Evolutionary conservation across 2,888 invertebrate genomes (phyloP).

Genomic region (Perizoma flavofasciatum): DNA sequence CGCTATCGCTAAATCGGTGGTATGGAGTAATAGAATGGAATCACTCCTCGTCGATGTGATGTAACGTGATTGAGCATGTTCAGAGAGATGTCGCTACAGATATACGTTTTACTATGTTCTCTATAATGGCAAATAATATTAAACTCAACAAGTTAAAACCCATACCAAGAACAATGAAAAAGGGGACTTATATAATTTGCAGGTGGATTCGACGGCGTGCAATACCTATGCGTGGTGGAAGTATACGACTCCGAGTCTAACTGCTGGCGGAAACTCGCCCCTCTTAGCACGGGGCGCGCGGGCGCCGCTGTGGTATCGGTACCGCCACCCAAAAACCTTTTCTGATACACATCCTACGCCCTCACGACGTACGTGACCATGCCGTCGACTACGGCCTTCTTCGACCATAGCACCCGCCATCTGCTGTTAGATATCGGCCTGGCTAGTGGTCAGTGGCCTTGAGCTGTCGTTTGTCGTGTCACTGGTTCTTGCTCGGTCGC

Average conservation of each 20-base stretch:
- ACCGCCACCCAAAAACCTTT: slow-evolving; percentile 68
- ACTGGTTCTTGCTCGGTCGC: no score
- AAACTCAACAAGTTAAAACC: background rate
- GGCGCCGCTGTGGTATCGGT: slow-evolving; percentile 93
- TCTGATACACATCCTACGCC: slow-evolving; percentile 58
- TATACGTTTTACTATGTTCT: no score
- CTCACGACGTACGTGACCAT: slow-evolving; percentile 46
- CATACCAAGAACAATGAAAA: background rate
- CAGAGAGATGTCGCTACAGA: no score
- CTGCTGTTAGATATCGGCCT: slow-evolving; percentile 28
- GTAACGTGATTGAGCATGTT: no score
- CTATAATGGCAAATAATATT: no score
- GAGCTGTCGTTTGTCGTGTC: no score
- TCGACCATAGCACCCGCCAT: slow-evolving; percentile 17
- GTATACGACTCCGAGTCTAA: slow-evolving; percentile 93
- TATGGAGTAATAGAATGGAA: no score
- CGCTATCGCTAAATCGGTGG: no score
- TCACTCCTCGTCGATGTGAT: no score
- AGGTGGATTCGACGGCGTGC: slow-evolving; percentile 96
- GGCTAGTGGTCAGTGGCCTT: background rate
- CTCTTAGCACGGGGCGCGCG: slow-evolving; percentile 92
- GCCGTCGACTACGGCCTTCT: slow-evolving; percentile 22
- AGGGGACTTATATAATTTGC: slow-evolving; percentile 8
- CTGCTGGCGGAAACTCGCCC: slow-evolving; percentile 90
- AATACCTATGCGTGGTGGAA: slow-evolving; percentile 94